These are phyloP conservation scores for Scolopax bukidnonensis DNA, from an alignment of 2,797 vertebrate species.

Conservation along the genomic window DNA sequence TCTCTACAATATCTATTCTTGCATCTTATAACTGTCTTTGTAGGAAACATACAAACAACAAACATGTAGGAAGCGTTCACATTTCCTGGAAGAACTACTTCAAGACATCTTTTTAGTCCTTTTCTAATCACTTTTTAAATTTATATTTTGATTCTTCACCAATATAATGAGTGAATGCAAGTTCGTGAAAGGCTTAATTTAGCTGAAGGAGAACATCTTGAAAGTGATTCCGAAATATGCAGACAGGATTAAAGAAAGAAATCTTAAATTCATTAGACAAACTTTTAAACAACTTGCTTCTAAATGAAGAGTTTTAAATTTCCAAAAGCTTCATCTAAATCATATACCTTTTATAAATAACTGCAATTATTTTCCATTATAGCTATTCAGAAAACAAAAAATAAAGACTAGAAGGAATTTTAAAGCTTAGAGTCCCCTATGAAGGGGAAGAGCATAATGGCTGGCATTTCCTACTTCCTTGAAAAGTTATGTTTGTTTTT, in stretches of 20 bases:
- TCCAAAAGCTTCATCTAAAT: not conserved
- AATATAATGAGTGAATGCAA: not conserved
- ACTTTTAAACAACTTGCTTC: conserved; percentile 13
- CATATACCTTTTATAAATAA: not conserved
- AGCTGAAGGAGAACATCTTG: not conserved
- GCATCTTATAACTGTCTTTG: not conserved
- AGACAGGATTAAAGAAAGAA: conserved; percentile 5
- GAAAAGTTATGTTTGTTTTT: conserved; percentile 7
- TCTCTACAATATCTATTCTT: not conserved
- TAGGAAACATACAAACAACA: not conserved
- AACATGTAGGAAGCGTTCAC: not conserved
- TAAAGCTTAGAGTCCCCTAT: not conserved
- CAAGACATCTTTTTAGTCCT: not conserved
- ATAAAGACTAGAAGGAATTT: not conserved
- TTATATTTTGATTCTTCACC: not conserved
- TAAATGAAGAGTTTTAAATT: conserved; percentile 2
- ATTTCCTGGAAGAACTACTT: not conserved
- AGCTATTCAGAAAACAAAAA: conserved; percentile 2
- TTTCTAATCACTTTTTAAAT: not conserved
- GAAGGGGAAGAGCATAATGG: not conserved
- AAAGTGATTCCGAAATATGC: not conserved
- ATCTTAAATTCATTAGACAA: not conserved
- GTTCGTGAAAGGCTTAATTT: not conserved
- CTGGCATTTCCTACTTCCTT: not conserved
- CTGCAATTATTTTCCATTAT: not conserved